phyloP scores from a whole-genome alignment of 2,888 invertebrate species.

The Morpho achilles region DNA sequence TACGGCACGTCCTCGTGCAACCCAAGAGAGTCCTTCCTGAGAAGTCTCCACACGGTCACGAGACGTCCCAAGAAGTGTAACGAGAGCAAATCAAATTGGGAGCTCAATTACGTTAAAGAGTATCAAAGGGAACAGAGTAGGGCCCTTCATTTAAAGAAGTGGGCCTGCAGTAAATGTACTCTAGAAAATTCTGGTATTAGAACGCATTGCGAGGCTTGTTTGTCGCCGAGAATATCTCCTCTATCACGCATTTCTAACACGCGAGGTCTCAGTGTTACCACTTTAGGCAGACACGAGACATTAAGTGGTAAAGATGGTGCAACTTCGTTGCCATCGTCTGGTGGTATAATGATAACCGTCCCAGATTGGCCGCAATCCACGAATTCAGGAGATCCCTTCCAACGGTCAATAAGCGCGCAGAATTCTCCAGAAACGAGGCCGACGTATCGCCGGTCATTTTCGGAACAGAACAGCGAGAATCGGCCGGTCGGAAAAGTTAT shows the following conservation, averaged over 20 bases:
- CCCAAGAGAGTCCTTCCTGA: slow-evolving; percentile 64
- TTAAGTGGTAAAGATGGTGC: slow-evolving; percentile 58
- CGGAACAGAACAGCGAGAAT: slow-evolving; percentile 62
- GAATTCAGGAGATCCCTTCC: slow-evolving; percentile 50
- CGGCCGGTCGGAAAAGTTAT: slow-evolving; percentile 66
- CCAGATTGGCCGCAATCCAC: slow-evolving; percentile 80
- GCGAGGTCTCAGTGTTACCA: slow-evolving; percentile 66
- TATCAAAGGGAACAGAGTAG: slow-evolving; percentile 68
- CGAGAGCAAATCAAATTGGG: slow-evolving; percentile 72
- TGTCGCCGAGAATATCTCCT: slow-evolving; percentile 80
- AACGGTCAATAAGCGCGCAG: slow-evolving; percentile 64
- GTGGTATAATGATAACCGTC: slow-evolving; percentile 81
- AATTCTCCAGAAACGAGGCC: slow-evolving; percentile 71
- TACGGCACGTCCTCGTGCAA: slow-evolving; percentile 52
- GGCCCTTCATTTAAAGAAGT: slow-evolving; percentile 71
- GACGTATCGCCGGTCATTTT: slow-evolving; percentile 68
- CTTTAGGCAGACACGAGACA: slow-evolving; percentile 65
- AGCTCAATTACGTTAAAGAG: slow-evolving; percentile 68
- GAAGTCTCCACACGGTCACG: slow-evolving; percentile 68
- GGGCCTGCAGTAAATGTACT: slow-evolving; percentile 88
- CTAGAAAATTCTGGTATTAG: slow-evolving; percentile 83
- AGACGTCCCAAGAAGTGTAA: slow-evolving; percentile 67
- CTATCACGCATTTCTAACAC: slow-evolving; percentile 60
- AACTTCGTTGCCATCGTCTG: slow-evolving; percentile 67
- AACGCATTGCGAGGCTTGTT: slow-evolving; percentile 86